These are phyloP conservation scores for Pempheris klunzingeri DNA, from an alignment of 2,797 vertebrate genomes.

Conservation along the genomic window DNA sequence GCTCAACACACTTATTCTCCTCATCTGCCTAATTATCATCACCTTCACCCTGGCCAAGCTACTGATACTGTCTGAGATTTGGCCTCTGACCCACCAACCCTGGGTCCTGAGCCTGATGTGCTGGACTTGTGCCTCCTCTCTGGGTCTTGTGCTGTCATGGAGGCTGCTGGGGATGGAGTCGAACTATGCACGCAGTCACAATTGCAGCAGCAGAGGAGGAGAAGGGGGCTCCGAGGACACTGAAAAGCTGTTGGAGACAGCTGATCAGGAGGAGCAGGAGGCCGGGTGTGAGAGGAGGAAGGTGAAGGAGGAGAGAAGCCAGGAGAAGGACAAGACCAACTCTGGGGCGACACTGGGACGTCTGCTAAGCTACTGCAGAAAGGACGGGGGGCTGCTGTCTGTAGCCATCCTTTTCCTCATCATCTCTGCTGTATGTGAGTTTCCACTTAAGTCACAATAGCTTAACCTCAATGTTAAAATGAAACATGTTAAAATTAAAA, in stretches of 20 bases:
- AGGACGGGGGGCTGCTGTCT: slow-evolving; percentile 87
- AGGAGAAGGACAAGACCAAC: slow-evolving; percentile 63
- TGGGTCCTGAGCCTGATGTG: slow-evolving; percentile 91
- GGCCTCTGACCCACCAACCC: slow-evolving; percentile 81
- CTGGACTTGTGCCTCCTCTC: slow-evolving; percentile 90
- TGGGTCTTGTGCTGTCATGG: slow-evolving; percentile 86
- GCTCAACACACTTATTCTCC: slow-evolving; percentile 76
- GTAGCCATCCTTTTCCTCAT: slow-evolving; percentile 91
- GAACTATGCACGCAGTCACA: slow-evolving; percentile 4
- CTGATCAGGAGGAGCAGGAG: slow-evolving; percentile 60
- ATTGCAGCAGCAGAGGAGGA: slow-evolving; percentile 10
- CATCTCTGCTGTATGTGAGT: slow-evolving; percentile 92
- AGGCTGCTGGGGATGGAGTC: slow-evolving; percentile 82
- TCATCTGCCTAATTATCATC: slow-evolving; percentile 86
- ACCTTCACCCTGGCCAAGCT: slow-evolving; percentile 91
- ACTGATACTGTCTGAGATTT: slow-evolving; percentile 91
- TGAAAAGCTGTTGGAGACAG: slow-evolving; percentile 75
- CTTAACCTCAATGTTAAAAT: neutral
- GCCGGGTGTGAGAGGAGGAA: slow-evolving; percentile 31
- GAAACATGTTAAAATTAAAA: too few species aligned
- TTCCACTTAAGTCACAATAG: neutral
- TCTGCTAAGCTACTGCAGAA: slow-evolving; percentile 90
- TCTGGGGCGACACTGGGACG: slow-evolving; percentile 92
- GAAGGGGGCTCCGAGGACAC: slow-evolving; percentile 58
- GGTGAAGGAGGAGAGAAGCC: neutral